phyloP scores from a whole-genome alignment of 2,888 invertebrate species.

The Diaperis boleti region DNA sequence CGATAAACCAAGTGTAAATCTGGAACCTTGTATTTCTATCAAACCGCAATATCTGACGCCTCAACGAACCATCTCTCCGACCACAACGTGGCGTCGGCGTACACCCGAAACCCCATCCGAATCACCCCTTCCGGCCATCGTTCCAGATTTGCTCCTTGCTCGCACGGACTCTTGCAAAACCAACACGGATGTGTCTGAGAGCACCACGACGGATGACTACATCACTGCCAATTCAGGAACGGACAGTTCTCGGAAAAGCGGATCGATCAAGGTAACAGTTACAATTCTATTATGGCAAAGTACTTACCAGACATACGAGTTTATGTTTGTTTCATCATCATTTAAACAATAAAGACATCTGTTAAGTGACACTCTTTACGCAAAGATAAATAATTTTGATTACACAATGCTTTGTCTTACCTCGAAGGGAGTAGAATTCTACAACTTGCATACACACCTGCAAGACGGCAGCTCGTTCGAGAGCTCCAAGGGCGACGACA shows the following conservation, averaged over 20 bases:
- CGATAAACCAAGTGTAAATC: slow-evolving; percentile 41
- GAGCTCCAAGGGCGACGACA: slow-evolving; percentile 83
- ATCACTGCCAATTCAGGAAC: slow-evolving; percentile 83
- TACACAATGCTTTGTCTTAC: too few species aligned
- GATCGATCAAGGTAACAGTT: slow-evolving; percentile 77
- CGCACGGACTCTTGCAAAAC: slow-evolving; percentile 80
- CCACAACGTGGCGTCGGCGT: slow-evolving; percentile 48
- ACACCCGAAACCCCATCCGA: slow-evolving; percentile 53
- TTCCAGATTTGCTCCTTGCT: slow-evolving; percentile 70
- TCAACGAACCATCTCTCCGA: slow-evolving; percentile 49
- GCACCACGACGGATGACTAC: slow-evolving; percentile 89
- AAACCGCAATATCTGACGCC: slow-evolving; percentile 53
- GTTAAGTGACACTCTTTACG: too few species aligned
- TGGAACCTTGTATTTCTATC: slow-evolving; percentile 40
- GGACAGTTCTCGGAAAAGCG: slow-evolving; percentile 76
- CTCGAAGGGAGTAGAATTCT: slow-evolving; percentile 49
- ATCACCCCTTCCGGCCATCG: slow-evolving; percentile 61
- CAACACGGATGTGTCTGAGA: slow-evolving; percentile 87
- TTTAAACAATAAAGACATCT: too few species aligned
- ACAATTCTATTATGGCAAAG: too few species aligned
- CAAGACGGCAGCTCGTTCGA: slow-evolving; percentile 90
- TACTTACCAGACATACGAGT: too few species aligned
- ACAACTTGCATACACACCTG: slow-evolving; percentile 47
- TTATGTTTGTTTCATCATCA: too few species aligned
- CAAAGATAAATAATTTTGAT: too few species aligned